phyloP scores from a whole-genome alignment of 2,888 invertebrate genomes.

The Clunio marinus region DNA sequence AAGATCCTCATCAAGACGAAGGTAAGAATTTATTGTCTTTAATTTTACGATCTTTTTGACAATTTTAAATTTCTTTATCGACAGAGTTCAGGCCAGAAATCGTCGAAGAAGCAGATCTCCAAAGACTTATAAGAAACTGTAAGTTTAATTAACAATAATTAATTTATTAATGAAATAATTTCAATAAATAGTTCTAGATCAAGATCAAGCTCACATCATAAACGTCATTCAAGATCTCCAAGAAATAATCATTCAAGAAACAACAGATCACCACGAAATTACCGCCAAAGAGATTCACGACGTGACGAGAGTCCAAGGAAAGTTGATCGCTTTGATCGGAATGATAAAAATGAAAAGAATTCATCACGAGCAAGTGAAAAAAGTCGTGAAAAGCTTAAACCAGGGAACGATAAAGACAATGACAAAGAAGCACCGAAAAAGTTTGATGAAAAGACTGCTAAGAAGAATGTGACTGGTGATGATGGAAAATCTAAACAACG shows the following conservation, averaged over 20 bases:
- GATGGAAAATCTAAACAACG: conserved; percentile 40
- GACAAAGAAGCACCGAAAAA: conserved; percentile 40
- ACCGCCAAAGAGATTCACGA: conserved; percentile 41
- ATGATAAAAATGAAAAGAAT: neutral
- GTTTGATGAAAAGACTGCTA: conserved; percentile 43
- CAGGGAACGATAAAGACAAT: conserved; percentile 35
- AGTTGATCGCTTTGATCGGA: neutral
- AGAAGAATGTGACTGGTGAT: conserved; percentile 42
- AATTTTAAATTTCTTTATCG: neutral
- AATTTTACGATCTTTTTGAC: neutral
- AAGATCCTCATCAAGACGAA: conserved; percentile 8
- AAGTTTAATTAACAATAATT: neutral
- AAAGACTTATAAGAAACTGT: conserved; percentile 39
- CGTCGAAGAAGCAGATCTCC: conserved; percentile 46
- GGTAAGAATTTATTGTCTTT: conserved; percentile 8
- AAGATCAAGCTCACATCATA: conserved; percentile 12
- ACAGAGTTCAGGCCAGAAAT: conserved; percentile 45
- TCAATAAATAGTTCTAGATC: conserved; percentile 35
- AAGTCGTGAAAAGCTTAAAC: conserved; percentile 41
- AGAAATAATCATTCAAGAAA: conserved; percentile 16
- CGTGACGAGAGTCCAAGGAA: neutral
- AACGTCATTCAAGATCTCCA: conserved; percentile 41
- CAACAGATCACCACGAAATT: conserved; percentile 33
- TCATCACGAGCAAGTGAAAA: neutral
- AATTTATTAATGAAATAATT: conserved; percentile 42